Evolutionary conservation across 2,113 vertebrate species (phyloP), one percentile per base, ranked within the genome.

Genomic region (Rhynchopsitta pachyrhyncha): DNA sequence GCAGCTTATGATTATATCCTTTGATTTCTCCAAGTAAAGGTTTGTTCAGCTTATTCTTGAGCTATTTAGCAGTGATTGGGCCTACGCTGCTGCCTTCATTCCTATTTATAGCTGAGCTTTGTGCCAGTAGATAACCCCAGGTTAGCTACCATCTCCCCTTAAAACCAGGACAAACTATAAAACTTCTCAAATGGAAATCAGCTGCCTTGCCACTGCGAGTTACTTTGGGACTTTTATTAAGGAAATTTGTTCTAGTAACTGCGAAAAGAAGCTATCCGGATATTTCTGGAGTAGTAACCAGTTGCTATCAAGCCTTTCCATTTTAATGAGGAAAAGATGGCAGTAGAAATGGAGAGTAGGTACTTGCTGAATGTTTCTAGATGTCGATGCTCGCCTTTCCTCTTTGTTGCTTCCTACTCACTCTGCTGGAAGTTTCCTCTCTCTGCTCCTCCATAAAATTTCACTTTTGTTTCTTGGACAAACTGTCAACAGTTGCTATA

Each of bases 1-100:
- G 52, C 71, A 92, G 64, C 41, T 95, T 96, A 90, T 92, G 91
- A 88, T 89, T 81, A 74, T 74, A 87, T 67, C 71, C 69, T 95
- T 92, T 88, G 87, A 76, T 93, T 93, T 95, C 59, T 90, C 71
- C 59, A 46, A 57, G 76, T 50, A 94, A 84, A 94, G 71, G 64
- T 66, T 76, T 59, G 62, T 53, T 78, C 83, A 74, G 35, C 27
- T 91, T 39, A 47, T 82, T 93, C 77, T 90, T 47, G 75, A 77
- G 41, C 57, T 60, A 12, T 8, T 46, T 3, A 73, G 68, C 37
- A 67, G 39, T 29, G 17, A 47, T 29, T 66, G 19, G 46, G 9
- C 24, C n/a, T 17, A 3, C 2, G 3, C 1, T 73, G 41, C 46
- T 67, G 35, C 66, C 64, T 90, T 64, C 27, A 31, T 17, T 79